Evolutionary conservation across 2,888 invertebrate genomes (phyloP).

Genomic region (Unio delphinus): DNA sequence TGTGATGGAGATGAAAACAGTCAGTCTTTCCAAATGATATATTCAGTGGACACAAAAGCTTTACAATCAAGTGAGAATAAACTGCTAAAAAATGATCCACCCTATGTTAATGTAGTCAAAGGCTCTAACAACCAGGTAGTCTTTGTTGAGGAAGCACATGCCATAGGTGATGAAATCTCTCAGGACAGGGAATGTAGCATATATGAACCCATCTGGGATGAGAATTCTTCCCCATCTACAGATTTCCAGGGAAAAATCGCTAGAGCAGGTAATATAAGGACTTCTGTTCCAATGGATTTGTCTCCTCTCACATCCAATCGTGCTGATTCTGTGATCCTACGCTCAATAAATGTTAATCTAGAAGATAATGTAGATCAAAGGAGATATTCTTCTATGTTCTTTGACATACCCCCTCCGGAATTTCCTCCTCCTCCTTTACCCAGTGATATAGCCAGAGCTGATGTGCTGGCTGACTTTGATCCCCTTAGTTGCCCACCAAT

Average conservation of each 20-base stretch:
- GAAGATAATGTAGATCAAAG: too few species aligned
- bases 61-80: too few species aligned
- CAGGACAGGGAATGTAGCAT: slow-evolving; percentile 3
- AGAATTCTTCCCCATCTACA: slow-evolving; percentile 6
- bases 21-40: background rate
- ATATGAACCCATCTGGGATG: slow-evolving; percentile 38
- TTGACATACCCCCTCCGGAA: slow-evolving; percentile 35
- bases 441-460: slow-evolving; percentile 3
- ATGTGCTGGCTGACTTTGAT: slow-evolving; percentile 29
- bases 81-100: too few species aligned
- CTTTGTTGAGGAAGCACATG: background rate
- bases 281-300: slow-evolving; percentile 24
- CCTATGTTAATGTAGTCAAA: too few species aligned
- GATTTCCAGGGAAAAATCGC: background rate
- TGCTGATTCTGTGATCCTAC: background rate
- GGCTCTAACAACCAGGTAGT: too few species aligned
- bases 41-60: too few species aligned
- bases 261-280: background rate
- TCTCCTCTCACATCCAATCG: slow-evolving; percentile 12
- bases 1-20: slow-evolving; percentile 6
- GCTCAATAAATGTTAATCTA: too few species aligned
- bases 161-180: background rate
- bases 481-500: slow-evolving; percentile 24
- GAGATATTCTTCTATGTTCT: slow-evolving; percentile 12
- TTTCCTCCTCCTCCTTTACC: slow-evolving; percentile 41